Percentiles rank a stretch among this genome's conserved stretches.
Conservation (phyloP, 2,113 vertebrate species). For the Coreoperca whiteheadi region DNA sequence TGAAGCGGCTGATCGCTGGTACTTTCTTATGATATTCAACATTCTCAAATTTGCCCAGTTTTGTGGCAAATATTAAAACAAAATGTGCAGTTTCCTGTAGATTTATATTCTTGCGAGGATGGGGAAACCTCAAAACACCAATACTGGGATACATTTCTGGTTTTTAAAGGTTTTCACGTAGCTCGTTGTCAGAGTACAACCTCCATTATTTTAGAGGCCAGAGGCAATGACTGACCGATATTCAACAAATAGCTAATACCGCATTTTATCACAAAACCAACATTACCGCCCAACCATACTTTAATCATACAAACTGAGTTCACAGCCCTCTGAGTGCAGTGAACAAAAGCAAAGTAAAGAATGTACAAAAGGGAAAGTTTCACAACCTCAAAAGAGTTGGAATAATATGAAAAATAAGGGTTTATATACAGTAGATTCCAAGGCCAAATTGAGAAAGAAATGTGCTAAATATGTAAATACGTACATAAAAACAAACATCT, state of each 20-base stretch:
- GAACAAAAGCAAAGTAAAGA: background rate
- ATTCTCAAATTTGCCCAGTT: constrained; percentile 20
- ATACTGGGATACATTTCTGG: background rate
- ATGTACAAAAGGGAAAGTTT: no score
- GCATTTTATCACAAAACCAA: background rate
- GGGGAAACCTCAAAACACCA: background rate
- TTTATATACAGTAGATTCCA: background rate
- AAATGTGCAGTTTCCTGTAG: background rate
- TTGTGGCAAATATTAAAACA: background rate
- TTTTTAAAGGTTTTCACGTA: background rate
- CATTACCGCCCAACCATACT: no score
- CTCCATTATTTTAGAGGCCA: background rate
- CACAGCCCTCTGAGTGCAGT: background rate
- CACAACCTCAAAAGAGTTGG: background rate
- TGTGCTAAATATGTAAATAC: background rate
- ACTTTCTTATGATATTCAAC: background rate
- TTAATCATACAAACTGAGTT: background rate
- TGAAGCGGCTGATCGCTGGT: constrained; percentile 2
- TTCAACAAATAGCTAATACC: background rate
- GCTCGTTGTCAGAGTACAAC: background rate
- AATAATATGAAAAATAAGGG: background rate
- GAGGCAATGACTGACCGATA: background rate
- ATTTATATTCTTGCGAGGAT: background rate
- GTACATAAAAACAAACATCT: background rate
- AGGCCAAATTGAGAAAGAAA: background rate